Percentiles rank a stretch among this genome's conserved stretches.
Evolutionary conservation across 1,140 invertebrate genomes (phyloP).

Genomic region (Asobara japonica): DNA sequence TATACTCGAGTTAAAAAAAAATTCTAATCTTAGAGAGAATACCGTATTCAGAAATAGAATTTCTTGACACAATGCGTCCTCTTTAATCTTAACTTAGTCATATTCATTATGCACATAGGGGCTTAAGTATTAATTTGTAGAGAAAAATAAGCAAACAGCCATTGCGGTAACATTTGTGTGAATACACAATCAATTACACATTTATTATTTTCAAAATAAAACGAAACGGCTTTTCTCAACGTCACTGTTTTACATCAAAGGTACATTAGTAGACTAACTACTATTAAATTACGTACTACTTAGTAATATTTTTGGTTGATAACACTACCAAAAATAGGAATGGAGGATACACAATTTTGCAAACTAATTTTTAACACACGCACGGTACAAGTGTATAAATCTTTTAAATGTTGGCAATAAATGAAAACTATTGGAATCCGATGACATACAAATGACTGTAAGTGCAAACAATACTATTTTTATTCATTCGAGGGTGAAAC

Average conservation of each 20-base stretch:
- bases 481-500: not conserved
- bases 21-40: no score
- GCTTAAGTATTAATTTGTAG: not conserved
- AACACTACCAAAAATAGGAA: not conserved
- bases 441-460: not conserved
- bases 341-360: not conserved
- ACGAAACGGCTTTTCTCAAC: no score
- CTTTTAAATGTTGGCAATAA: not conserved
- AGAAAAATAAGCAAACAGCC: not conserved
- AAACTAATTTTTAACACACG: not conserved
- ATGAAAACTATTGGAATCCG: not conserved
- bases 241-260: no score
- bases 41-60: not conserved
- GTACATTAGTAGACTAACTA: no score
- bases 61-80: not conserved
- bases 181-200: not conserved
- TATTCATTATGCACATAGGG: not conserved
- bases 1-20: no score
- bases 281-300: no score
- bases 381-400: not conserved
- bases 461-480: not conserved
- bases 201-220: not conserved
- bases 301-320: not conserved
- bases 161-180: not conserved
- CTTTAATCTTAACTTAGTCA: not conserved